Evolutionary conservation across 2,797 vertebrate species (phyloP), one percentile per base, ranked within the genome.

Genomic region (Enteromius afrohamiltoni): DNA sequence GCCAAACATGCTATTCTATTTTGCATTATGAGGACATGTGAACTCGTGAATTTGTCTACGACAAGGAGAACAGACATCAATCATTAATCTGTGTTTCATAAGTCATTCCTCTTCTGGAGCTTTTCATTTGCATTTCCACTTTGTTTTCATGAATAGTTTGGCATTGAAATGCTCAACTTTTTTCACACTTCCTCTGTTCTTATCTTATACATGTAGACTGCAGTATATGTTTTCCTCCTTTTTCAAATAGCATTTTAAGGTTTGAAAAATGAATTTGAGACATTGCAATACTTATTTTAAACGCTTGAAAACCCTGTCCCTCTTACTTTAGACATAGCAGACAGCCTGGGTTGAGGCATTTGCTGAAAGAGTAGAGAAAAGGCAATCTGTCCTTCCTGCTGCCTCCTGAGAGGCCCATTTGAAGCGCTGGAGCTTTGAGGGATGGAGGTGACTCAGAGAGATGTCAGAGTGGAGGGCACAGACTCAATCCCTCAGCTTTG

Each of bases 401-500:
- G 4, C 70, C 69, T 64, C 16, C 42, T 73, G 68, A 81, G 79
- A 81, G 17, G 79, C 37, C 53, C 68, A 73, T 81, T 73, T 81
- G 40, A 75, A 80, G 47, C 45, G 68, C 45, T 69, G 74, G 60
- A 68, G 73, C 53, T 79, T 67, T 53, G 51, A 49, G 47, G 45
- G 74, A 82, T 82, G 74, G 45, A 60, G 83, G 69, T 80, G 79
- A 82, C 55, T 78, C 37, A 60, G 82, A 67, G 67, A 81, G 62
- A 77, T 74, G 55, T 84, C 77, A 67, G 69, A 79, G 70, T 40
- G 69, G 83, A 68, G 73, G 67, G 55, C 82, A 85, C 37, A 53
- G 47, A 79, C 60, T 82, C 83, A 83, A 82, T 82, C 76, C 64
- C 60, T 85, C 60, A 58, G 80, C 69, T 79, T 79, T 87, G 37